These are phyloP conservation scores for Pica pica DNA, from an alignment of 2,113 vertebrate species.

Conservation along the genomic window DNA sequence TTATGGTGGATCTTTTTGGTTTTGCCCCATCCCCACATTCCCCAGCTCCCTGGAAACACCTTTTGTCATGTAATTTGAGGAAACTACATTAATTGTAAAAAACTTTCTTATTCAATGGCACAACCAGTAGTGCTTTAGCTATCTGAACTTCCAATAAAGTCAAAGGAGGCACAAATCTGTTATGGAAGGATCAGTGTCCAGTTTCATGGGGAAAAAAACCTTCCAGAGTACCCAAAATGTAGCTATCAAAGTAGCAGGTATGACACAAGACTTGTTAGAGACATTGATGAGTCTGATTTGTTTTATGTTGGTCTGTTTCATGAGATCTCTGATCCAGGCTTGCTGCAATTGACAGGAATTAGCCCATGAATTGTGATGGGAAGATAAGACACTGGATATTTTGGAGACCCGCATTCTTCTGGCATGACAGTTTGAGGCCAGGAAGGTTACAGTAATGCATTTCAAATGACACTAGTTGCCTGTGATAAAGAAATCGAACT, in stretches of 20 bases:
- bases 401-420: not conserved
- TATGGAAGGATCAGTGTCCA: not conserved
- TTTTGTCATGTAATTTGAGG: not conserved
- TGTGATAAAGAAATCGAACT: not conserved
- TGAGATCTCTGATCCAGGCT: not conserved
- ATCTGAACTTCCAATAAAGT: not conserved
- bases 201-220: not conserved
- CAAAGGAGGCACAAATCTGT: not conserved
- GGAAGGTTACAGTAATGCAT: not conserved
- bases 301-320: not conserved
- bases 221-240: not conserved
- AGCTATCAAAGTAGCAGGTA: not conserved
- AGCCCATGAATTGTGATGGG: not conserved
- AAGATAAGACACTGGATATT: not conserved
- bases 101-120: not conserved
- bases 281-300: not conserved
- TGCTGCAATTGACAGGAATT: not conserved
- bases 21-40: not conserved
- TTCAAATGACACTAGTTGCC: not conserved
- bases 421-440: not conserved
- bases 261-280: not conserved
- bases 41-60: not conserved
- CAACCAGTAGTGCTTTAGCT: not conserved
- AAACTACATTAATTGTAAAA: not conserved
- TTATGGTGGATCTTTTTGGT: not conserved